These are phyloP conservation scores for Chymomyza amoena DNA, from an alignment of 2,888 invertebrate species.

Conservation along the genomic window DNA sequence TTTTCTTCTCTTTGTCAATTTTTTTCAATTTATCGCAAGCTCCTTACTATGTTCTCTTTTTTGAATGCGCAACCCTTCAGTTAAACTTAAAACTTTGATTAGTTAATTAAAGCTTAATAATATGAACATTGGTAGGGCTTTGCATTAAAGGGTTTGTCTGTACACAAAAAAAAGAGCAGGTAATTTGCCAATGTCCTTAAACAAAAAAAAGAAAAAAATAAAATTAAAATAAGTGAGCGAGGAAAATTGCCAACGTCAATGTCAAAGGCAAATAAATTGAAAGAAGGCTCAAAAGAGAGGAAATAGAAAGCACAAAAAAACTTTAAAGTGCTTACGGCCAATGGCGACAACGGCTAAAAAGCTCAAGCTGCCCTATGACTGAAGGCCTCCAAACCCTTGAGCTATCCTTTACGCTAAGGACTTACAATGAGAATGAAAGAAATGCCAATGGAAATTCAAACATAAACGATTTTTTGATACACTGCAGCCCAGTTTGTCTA, in stretches of 20 bases:
- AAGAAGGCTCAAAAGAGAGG: neutral
- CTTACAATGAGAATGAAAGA: slow-evolving; percentile 18
- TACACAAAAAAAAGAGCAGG: slow-evolving; percentile 10
- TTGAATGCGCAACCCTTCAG: neutral
- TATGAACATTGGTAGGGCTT: slow-evolving; percentile 15
- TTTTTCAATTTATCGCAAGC: neutral
- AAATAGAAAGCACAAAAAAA: slow-evolving; percentile 13
- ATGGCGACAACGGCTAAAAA: neutral
- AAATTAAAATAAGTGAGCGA: neutral
- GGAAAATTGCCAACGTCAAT: slow-evolving; percentile 34
- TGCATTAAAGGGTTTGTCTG: neutral
- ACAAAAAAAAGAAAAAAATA: neutral
- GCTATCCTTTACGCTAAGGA: neutral
- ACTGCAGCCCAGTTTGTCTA: neutral
- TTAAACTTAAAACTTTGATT: slow-evolving; percentile 41
- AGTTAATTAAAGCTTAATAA: slow-evolving; percentile 44
- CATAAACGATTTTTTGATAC: neutral
- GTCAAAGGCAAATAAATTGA: slow-evolving; percentile 40
- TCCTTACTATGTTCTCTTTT: neutral
- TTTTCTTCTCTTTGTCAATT: neutral
- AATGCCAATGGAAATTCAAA: slow-evolving; percentile 7
- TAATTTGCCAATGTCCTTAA: slow-evolving; percentile 12
- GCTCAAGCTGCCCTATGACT: neutral
- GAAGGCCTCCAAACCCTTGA: neutral
- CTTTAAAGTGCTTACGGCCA: slow-evolving; percentile 36